These are phyloP conservation scores for Apistogramma diplotaenia DNA, from an alignment of 2,113 vertebrate genomes.

Conservation along the genomic window DNA sequence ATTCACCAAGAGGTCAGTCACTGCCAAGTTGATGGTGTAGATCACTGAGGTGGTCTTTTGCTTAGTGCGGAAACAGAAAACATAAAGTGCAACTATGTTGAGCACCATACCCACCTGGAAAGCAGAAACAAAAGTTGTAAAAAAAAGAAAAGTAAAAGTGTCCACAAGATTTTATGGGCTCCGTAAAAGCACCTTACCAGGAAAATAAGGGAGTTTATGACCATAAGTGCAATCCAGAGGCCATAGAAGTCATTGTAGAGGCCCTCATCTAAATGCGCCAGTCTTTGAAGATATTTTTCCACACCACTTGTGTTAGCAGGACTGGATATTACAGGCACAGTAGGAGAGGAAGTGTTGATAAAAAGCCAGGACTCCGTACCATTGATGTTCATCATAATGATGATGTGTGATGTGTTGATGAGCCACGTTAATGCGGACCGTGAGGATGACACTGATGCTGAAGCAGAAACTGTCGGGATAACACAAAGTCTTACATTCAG, in stretches of 20 bases:
- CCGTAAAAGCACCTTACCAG: slow-evolving; percentile 63
- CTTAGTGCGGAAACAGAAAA: slow-evolving; percentile 92
- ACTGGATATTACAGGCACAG: neutral
- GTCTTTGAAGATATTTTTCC: slow-evolving; percentile 79
- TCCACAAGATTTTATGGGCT: neutral
- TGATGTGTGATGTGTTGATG: neutral
- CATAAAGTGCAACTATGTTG: slow-evolving; percentile 89
- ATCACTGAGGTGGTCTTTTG: slow-evolving; percentile 88
- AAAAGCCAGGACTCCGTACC: slow-evolving; percentile 49
- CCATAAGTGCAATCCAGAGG: slow-evolving; percentile 87
- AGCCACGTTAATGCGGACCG: neutral
- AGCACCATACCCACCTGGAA: slow-evolving; percentile 88
- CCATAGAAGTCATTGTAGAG: slow-evolving; percentile 84
- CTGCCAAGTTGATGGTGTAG: slow-evolving; percentile 94
- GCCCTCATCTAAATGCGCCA: slow-evolving; percentile 83
- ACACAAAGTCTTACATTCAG: neutral
- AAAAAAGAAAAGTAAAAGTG: neutral
- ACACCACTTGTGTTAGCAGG: slow-evolving; percentile 53
- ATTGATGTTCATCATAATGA: slow-evolving; percentile 42
- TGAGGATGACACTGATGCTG: neutral
- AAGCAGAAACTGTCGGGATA: slow-evolving; percentile 14
- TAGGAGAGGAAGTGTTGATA: slow-evolving; percentile 62
- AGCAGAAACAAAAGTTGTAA: slow-evolving; percentile 39
- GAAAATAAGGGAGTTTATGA: slow-evolving; percentile 87
- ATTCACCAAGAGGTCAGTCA: slow-evolving; percentile 93